Base-by-base conservation (phyloP, 2,797 vertebrate genomes). In the Crax fasciolata region DNA sequence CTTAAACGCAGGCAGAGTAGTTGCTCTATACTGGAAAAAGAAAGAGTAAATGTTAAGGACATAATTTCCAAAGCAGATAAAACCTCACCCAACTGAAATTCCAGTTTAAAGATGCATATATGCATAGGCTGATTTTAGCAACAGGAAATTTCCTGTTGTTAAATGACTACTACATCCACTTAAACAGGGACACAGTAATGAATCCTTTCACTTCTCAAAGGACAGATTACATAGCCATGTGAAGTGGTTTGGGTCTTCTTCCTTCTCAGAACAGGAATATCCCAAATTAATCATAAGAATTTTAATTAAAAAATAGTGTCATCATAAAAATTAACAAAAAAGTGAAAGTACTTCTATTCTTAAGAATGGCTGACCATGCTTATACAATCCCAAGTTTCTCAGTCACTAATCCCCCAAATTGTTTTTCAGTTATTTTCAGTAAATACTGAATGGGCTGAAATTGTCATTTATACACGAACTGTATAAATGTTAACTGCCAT, bases 1-100 rank as follows among this genome's bases (percentile, higher is more conserved):
- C 96, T 99, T 99, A 98, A 99, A 99, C 8, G 99, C 99, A 5
- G 99, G 99, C 95, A 99, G 97, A 35, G 98, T 98, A 17, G 99
- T 99, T 96, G 98, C 98, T 97, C 99, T 98, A 97, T 99, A 99
- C 99, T 99, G 94, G 94, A 97, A 97, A 97, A 94, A 87, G 95
- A 91, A 95, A 87, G 54, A 87, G 5, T 16, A 73, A 49, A 38
- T 2, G 1, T 82, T 74, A 73, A 41, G 46, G 77, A 8, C 9
- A 81, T 1, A 15, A 14, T 39, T 58, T n/a, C 32, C 41, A 24
- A 14, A 92, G 28, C 24, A 51, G 39, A 54, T 8, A 23, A 77
- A 72, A 38, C 8, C 59, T 11, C 5, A 66, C 19, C 8, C 21
- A 74, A n/a, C 10, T 49, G 10, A 32, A 38, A 17, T 46, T 27